These are phyloP conservation scores for Euthynnus affinis DNA, from an alignment of 2,797 vertebrate species.

Conservation along the genomic window DNA sequence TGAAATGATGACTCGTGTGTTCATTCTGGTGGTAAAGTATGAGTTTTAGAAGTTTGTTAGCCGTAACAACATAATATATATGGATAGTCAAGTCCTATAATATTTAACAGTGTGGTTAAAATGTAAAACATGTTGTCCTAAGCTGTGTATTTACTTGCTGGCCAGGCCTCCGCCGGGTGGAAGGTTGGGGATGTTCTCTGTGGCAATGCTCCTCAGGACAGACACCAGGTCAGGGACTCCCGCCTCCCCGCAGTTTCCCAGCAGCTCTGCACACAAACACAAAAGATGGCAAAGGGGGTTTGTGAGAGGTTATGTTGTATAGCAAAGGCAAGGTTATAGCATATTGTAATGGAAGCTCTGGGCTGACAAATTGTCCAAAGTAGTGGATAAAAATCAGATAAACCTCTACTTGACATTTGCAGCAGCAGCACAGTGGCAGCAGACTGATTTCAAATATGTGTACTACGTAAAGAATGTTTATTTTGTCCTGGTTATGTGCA, in stretches of 20 bases:
- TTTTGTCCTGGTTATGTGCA: constrained; percentile 44
- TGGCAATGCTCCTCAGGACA: constrained; percentile 95
- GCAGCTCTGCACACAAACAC: constrained; percentile 88
- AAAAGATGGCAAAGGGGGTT: background rate
- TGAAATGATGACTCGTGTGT: background rate
- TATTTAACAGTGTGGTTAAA: background rate
- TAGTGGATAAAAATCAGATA: constrained; percentile 28
- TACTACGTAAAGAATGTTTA: constrained; percentile 62
- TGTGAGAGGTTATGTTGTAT: background rate
- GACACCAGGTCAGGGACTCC: constrained; percentile 96
- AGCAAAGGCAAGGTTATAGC: background rate
- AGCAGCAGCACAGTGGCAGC: constrained; percentile 16
- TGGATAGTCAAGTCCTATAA: background rate
- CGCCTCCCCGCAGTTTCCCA: constrained; percentile 93
- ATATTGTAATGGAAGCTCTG: background rate
- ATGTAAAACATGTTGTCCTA: constrained; percentile 5
- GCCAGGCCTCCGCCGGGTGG: constrained; percentile 98
- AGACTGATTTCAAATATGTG: constrained; percentile 56
- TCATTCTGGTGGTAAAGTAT: background rate
- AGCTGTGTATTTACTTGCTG: constrained; percentile 93
- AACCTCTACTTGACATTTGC: constrained; percentile 3
- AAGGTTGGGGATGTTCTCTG: constrained; percentile 97
- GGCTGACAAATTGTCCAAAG: constrained; percentile 8
- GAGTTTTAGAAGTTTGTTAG: background rate
- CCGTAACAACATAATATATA: background rate